A percentile compares a stretch with the other conserved stretches of the same genome.
Evolutionary conservation across 2,797 vertebrate species (phyloP).

Genomic region (Danio kyathit): DNA sequence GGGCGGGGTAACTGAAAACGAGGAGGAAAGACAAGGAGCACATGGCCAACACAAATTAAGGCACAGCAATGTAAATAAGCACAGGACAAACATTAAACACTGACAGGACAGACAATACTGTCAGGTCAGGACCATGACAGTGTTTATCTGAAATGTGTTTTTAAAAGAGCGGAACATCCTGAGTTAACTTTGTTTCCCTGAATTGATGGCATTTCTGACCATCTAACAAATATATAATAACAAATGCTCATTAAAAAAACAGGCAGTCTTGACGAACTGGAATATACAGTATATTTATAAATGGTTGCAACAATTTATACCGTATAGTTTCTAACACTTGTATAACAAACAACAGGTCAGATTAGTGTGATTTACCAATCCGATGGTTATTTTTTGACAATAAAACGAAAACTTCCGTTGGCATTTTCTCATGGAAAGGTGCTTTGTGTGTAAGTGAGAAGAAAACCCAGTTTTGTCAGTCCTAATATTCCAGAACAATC

Average conservation of each 20-base stretch:
- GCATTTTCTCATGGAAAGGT: background rate
- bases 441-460: background rate
- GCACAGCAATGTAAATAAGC: too few relatives aligned
- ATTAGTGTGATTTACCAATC: background rate
- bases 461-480: background rate
- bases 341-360: too few relatives aligned
- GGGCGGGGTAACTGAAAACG: too few relatives aligned
- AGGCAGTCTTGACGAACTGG: background rate
- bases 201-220: background rate
- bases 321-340: background rate
- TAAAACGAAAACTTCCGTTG: background rate
- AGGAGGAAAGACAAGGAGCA: too few relatives aligned
- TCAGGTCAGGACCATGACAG: too few relatives aligned
- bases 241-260: background rate
- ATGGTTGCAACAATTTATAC: background rate
- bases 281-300: background rate
- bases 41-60: too few relatives aligned
- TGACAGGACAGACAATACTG: too few relatives aligned
- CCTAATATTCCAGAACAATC: background rate
- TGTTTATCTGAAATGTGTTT: background rate
- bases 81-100: too few relatives aligned
- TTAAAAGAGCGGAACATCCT: conserved; percentile 3
- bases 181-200: background rate
- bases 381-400: background rate
- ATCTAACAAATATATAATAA: conserved; percentile 12